A percentile compares a stretch with the other conserved stretches of the same genome.
phyloP scores from a whole-genome alignment of 2,888 invertebrate genomes.

The Athalia cordata region DNA sequence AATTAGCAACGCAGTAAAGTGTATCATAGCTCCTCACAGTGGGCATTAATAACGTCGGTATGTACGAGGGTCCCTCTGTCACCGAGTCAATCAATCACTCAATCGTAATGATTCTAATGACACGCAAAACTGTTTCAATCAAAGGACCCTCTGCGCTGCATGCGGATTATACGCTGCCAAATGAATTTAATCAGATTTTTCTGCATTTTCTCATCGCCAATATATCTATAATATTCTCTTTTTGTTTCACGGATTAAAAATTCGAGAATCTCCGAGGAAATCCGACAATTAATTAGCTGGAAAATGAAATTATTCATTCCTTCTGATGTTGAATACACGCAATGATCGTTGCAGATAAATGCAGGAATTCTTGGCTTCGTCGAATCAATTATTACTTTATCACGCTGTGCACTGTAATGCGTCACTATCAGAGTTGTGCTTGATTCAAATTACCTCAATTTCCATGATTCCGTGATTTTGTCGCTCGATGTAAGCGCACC shows the following conservation, averaged over 20 bases:
- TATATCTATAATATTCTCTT: background rate
- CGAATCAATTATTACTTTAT: no score
- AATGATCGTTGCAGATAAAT: no score
- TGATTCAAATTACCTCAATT: slow-evolving; percentile 52
- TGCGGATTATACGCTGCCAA: slow-evolving; percentile 2
- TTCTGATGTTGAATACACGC: no score
- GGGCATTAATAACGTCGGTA: slow-evolving; percentile 23
- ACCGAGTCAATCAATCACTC: slow-evolving; percentile 36
- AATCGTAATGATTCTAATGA: slow-evolving; percentile 34
- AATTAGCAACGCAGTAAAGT: slow-evolving; percentile 19
- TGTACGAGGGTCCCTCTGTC: background rate
- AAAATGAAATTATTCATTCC: no score
- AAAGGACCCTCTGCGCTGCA: slow-evolving; percentile 18
- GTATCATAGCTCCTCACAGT: slow-evolving; percentile 24
- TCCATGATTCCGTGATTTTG: slow-evolving; percentile 55
- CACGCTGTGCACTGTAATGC: background rate
- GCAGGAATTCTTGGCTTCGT: no score
- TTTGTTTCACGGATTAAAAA: no score
- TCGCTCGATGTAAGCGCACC: background rate
- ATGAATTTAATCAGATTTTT: slow-evolving; percentile 15
- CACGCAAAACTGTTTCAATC: slow-evolving; percentile 43
- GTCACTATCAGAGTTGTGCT: slow-evolving; percentile 49
- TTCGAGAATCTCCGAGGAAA: no score
- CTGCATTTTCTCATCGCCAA: background rate
- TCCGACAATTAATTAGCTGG: no score